Conservation (phyloP, 2,797 vertebrate genomes). For the Diglossa cyanea region DNA sequence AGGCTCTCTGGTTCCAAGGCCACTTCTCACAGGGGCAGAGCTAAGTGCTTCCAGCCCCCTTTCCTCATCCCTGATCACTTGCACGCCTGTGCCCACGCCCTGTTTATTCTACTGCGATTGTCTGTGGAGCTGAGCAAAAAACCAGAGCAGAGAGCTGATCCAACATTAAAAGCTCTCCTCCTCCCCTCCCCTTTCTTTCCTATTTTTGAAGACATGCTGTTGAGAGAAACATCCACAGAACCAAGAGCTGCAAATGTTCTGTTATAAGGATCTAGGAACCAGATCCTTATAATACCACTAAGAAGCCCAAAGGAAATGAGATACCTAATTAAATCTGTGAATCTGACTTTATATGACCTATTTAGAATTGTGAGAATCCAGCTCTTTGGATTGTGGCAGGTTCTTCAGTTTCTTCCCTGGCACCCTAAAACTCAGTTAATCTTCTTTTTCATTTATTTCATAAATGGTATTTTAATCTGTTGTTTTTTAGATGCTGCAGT, state of each 20-base stretch:
- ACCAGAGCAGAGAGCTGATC: background rate
- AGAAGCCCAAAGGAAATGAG: background rate
- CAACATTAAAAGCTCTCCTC: background rate
- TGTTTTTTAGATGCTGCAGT: background rate
- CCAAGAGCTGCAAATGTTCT: background rate
- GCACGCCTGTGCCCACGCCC: background rate
- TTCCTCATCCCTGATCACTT: background rate
- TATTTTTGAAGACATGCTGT: background rate
- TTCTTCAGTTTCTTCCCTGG: background rate
- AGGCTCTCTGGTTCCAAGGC: background rate
- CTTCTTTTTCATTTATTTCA: background rate
- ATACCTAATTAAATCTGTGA: background rate
- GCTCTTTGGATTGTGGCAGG: background rate
- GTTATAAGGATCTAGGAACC: background rate
- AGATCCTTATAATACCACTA: background rate
- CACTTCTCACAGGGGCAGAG: background rate
- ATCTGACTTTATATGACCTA: background rate
- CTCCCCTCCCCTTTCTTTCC: background rate
- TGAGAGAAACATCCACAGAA: background rate
- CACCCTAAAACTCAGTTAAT: background rate
- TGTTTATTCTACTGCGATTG: background rate
- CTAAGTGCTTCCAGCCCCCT: conserved; percentile 13
- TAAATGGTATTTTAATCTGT: background rate
- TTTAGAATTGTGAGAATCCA: background rate
- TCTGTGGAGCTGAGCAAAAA: conserved; percentile 6